Evolutionary conservation across 2,113 vertebrate species (phyloP), one percentile per base, ranked within the genome.

Genomic region (Rutilus rutilus): DNA sequence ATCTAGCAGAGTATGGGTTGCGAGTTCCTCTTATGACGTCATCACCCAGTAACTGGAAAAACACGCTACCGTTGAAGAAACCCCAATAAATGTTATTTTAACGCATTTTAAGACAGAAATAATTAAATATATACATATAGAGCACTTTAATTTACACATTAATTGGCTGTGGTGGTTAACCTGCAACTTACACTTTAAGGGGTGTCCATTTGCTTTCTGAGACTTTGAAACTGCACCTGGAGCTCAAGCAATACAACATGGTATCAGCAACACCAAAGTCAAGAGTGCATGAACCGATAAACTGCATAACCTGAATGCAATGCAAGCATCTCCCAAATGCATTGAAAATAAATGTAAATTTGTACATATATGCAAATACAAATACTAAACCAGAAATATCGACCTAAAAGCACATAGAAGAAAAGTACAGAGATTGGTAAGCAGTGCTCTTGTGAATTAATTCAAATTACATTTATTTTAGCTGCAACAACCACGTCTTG

Each of bases 391-490:
- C n/a, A 15, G 6, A 82, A 33, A 52, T 60, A 7, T 36, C 42
- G 11, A 23, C 33, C 33, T 17, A 42, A 62, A 82, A 36, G 60
- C 17, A 50, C 67, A n/a, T 54, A 7, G 19, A 69, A 25, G 17
- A 65, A 33, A 25, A 25, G 33, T 75, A 30, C 42, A 60, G 65
- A 8, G 27, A 87, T 47, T 30, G 25, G 45, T 85, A 90, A 87
- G 87, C 87, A 87, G 82, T 67, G 90, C 91, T 91, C 89, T 92
- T 90, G 92, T 91, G 87, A 94, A 92, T 93, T 88, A 93, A 92
- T 91, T 90, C 76, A 94, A 93, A 94, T 95, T 92, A 93, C 86
- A 92, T 90, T 92, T 90, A 91, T 91, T 90, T 92, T 91, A 94
- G 93, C 91, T 91, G 87, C 92, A 94, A 94, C 91, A 92, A 87